phyloP scores from a whole-genome alignment of 2,888 invertebrate species.

The Machimus atricapillus region DNA sequence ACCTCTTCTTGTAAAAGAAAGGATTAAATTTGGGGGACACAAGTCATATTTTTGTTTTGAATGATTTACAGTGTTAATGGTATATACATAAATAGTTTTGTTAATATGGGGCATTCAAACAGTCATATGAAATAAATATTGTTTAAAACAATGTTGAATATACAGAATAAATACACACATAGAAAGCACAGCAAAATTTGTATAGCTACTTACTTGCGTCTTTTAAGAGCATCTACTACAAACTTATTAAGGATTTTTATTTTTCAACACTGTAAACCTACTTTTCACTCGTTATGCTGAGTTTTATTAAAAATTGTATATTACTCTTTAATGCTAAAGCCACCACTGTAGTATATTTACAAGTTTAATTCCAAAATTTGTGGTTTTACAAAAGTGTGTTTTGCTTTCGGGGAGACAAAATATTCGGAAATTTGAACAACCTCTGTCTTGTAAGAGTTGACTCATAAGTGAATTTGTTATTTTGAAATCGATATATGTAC shows the following conservation, averaged over 20 bases:
- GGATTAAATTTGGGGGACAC: background rate
- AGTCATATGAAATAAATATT: background rate
- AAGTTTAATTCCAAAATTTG: background rate
- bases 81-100: background rate
- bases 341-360: constrained; percentile 33
- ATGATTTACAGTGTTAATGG: background rate
- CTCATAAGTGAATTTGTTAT: background rate
- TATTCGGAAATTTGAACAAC: constrained; percentile 1
- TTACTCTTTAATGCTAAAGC: background rate
- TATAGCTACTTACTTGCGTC: background rate
- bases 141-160: background rate
- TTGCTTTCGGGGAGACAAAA: constrained; percentile 31
- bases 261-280: background rate
- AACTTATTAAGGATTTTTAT: background rate
- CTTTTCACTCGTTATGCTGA: background rate
- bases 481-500: background rate
- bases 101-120: background rate
- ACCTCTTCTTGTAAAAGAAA: background rate
- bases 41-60: background rate
- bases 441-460: background rate
- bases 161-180: background rate
- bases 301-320: background rate
- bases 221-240: background rate
- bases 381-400: background rate
- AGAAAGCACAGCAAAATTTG: background rate